Evolutionary conservation across 1,140 invertebrate species (phyloP), one percentile per base, ranked within the genome.

Genomic region (Nymphalis io): DNA sequence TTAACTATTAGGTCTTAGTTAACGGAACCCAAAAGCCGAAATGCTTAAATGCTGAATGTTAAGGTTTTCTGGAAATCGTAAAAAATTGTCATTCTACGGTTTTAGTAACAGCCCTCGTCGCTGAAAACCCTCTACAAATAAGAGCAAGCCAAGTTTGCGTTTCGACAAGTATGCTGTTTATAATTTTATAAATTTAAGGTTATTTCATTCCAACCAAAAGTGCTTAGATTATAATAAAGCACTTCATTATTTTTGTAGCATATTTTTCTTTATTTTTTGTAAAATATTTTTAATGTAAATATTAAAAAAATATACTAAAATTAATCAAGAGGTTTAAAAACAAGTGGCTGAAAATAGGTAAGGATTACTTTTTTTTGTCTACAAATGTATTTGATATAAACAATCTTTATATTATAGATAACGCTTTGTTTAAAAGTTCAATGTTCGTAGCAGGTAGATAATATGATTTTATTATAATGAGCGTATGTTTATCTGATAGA

Each of bases 51-150:
- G 38, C 20, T 57, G 62, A 64, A 57, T 38, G 33, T 42, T 23
- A 64, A 64, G 48, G 42, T 42, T 55, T 64, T 64, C 48, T 57
- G 38, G 3, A 39, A 64, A 42, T 44, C 51, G 57, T 55, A 64
- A 51, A 53, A 63, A 64, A 42, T 64, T 55, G 62, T 64, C 51
- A 57, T 64, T 64, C 55, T 64, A 27, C 38, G 38, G 62, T 64
- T 64, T 64, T 39, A 64, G 46, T 64, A 64, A 51, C 62, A 38
- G 62, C 51, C 39, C 62, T 64, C 62, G 18, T 42, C 13, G 48
- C 18, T 64, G 38, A 55, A 64, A 51, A 57, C 62, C 62, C 62
- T 64, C 38, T 64, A 21, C 48, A 42, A 38, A 20, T 57, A 64
- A 53, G 33, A 63, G 61, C 18, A 63, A 64, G 27, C 27, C 51